Base-by-base conservation (phyloP, 2,888 invertebrate species). In the Cancer borealis region DNA sequence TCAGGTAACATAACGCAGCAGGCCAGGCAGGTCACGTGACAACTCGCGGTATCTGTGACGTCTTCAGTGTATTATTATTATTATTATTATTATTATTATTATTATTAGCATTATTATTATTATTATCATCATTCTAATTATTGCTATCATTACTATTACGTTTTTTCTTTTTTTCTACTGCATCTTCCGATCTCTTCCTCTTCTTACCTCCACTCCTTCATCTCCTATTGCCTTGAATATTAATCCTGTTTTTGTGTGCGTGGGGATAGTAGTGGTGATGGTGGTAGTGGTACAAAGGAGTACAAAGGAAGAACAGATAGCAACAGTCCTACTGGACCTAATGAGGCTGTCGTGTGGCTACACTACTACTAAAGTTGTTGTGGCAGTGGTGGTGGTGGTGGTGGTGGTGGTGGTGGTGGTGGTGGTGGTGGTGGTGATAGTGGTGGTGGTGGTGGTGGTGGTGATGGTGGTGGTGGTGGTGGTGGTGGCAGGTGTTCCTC, bases 1-100 rank as follows among this genome's bases (percentile, higher is more conserved):
- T 91, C 91, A 91, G 73, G 73, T 91, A 45, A 91, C 91, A 54
- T 73, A 91, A 91, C 91, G 66, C 12, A 91, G 73, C 66, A 60
- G 30, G 60, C 47, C 60, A 26, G 60, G 54, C 47, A 73, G 49
- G 91, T 91, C 45, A 91, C 91, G 91, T 91, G 91, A 91, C 91
- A n/a, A 66, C n/a, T 14, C 66, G 60, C 10, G 91, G 60, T 91
- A 66, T 66, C 39, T 91, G 3, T 91, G 47, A 66, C 91, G 47
- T 91, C 60, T 91, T 91, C 39, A 17, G 12, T 39, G 39, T 39
- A 66, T 66, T 66, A 45, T 45, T 39, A 17, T 45, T 60, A 45
- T 30, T 91, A 66, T 8, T 91, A 45, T 30, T 91, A 46, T 26
- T 21, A n/a, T 12, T 47, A 46, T 45, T 47, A 49, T 88, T 45